A percentile compares a stretch with the other conserved stretches of the same genome.
phyloP scores from a whole-genome alignment of 2,797 vertebrate species.

The Phoxinus dragarum region DNA sequence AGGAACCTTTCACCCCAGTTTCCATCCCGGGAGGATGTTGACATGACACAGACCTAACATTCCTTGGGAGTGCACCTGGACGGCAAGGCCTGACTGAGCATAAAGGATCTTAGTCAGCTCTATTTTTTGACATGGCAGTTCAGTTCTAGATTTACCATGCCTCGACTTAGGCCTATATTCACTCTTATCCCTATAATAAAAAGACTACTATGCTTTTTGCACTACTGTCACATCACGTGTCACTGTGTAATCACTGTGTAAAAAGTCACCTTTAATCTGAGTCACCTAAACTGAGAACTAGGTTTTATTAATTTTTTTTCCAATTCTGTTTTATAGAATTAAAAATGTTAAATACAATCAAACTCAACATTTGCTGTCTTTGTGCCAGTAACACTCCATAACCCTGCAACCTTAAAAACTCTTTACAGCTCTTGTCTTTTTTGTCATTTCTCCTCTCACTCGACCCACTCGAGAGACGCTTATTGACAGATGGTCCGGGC shows the following conservation, averaged over 20 bases:
- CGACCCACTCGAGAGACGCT: conserved; percentile 31
- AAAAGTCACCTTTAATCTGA: too few relatives aligned
- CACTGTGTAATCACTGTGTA: too few relatives aligned
- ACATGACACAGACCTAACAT: conserved; percentile 1
- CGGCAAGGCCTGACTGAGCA: not conserved
- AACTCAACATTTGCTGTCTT: not conserved
- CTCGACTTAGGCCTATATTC: not conserved
- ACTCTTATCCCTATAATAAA: not conserved
- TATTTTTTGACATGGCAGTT: too few relatives aligned
- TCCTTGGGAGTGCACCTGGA: conserved; percentile 11
- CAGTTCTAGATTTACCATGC: not conserved
- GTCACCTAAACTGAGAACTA: not conserved
- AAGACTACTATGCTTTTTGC: not conserved
- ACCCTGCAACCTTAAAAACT: conserved; percentile 15
- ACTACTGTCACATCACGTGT: not conserved
- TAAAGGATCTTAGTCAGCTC: not conserved
- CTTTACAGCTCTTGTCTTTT: not conserved
- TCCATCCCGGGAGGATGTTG: conserved; percentile 10
- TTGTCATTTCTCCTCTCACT: conserved; percentile 28
- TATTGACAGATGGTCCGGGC: conserved; percentile 50
- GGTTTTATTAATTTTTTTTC: not conserved
- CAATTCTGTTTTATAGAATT: not conserved
- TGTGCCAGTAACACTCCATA: not conserved
- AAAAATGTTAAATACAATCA: not conserved
- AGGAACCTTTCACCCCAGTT: conserved; percentile 13